phyloP scores from a whole-genome alignment of 2,113 vertebrate species.

The Hemichromis elongatus region DNA sequence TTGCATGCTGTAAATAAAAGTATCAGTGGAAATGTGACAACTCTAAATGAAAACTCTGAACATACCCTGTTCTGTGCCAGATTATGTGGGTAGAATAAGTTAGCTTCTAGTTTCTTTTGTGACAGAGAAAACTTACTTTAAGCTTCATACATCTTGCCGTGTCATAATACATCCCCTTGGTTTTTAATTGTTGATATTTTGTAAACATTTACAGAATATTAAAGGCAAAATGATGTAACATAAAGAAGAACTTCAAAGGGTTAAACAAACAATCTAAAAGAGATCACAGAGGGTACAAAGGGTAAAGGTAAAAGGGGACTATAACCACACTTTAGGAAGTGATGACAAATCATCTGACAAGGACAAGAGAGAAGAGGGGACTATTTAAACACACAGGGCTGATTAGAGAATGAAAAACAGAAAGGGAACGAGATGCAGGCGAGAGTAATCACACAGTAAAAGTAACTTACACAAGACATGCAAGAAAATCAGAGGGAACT shows the following conservation, averaged over 20 bases:
- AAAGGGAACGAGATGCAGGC: neutral
- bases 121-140: neutral
- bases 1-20: neutral
- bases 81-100: neutral
- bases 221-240: rapidly evolving
- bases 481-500: neutral
- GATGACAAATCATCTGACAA: neutral
- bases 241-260: neutral
- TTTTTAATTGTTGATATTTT: neutral
- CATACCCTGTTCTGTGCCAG: neutral
- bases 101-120: neutral
- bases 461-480: neutral
- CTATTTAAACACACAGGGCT: neutral
- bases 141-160: neutral
- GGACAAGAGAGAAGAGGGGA: neutral
- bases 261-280: neutral
- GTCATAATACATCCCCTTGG: neutral
- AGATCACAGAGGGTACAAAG: neutral
- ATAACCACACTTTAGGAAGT: rapidly evolving
- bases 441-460: neutral
- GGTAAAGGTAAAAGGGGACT: neutral
- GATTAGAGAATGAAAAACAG: neutral
- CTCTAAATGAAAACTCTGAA: neutral
- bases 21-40: neutral
- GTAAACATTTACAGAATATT: neutral